These are phyloP conservation scores for Littorina saxatilis DNA, from an alignment of 1,140 invertebrate species.

Conservation along the genomic window DNA sequence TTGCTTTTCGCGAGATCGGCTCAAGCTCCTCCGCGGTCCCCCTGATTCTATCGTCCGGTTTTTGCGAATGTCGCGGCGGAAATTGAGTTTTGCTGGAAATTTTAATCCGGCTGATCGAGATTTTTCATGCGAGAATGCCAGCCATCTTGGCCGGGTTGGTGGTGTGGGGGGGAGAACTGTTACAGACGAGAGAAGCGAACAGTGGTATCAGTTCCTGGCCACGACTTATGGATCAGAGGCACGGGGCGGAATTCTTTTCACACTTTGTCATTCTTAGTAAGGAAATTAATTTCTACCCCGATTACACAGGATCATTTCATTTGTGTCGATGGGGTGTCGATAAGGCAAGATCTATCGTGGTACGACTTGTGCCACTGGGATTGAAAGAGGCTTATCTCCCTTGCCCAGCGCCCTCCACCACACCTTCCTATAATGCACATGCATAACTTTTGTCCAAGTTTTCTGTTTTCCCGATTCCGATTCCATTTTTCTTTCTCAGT, in stretches of 20 bases:
- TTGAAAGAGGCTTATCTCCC: conserved; percentile 38
- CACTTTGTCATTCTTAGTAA: conserved; percentile 42
- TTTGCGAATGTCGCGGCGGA: conserved; percentile 29
- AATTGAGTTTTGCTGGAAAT: conserved; percentile 39
- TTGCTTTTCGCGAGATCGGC: not conserved
- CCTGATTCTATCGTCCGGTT: conserved; percentile 27
- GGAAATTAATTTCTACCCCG: conserved; percentile 40
- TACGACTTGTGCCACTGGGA: conserved; percentile 27
- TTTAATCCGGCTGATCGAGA: conserved; percentile 37
- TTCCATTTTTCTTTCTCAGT: too few species aligned
- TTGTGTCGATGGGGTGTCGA: conserved; percentile 26
- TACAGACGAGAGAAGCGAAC: not conserved
- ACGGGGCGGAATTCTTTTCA: conserved; percentile 32
- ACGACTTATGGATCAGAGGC: conserved; percentile 26
- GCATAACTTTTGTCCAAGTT: not conserved
- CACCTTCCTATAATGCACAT: conserved; percentile 22
- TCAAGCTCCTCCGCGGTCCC: conserved; percentile 1
- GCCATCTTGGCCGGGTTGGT: conserved; percentile 3
- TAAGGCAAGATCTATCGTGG: conserved; percentile 39
- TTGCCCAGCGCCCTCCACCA: conserved; percentile 33
- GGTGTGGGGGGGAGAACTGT: not conserved
- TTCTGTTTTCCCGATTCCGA: too few species aligned
- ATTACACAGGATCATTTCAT: conserved; percentile 40
- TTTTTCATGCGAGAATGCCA: conserved; percentile 31
- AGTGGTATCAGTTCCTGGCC: conserved; percentile 8